A percentile compares a stretch with the other conserved stretches of the same genome.
Conservation (phyloP, 1,140 invertebrate species). For the Steinernema khuongi region DNA sequence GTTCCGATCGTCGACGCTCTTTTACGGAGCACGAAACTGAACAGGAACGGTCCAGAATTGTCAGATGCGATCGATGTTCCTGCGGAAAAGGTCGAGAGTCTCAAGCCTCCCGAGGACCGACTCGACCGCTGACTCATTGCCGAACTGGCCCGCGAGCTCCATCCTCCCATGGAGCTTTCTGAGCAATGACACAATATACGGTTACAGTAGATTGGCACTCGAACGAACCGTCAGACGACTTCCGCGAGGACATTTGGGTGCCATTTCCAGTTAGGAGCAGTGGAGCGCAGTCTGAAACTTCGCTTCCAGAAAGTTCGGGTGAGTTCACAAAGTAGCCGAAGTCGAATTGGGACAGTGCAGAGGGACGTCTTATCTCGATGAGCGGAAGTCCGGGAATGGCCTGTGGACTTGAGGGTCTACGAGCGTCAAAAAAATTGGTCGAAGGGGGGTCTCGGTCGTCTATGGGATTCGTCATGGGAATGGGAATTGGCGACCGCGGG, state of each 20-base stretch:
- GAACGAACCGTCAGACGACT: constrained; percentile 55
- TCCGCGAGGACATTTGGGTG: constrained; percentile 47
- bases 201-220: background rate
- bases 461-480: constrained; percentile 30
- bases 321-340: constrained; percentile 59
- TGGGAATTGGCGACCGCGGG: constrained; percentile 41
- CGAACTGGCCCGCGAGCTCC: constrained; percentile 56
- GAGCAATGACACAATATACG: constrained; percentile 18
- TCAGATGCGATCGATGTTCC: constrained; percentile 58
- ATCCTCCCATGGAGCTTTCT: constrained; percentile 55
- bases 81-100: constrained; percentile 56
- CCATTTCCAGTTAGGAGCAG: constrained; percentile 42
- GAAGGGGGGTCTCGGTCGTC: constrained; percentile 24
- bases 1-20: constrained; percentile 57
- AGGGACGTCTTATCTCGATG: constrained; percentile 56
- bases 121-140: constrained; percentile 55
- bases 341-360: constrained; percentile 58
- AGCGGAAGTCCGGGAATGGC: constrained; percentile 56
- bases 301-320: constrained; percentile 47
- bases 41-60: constrained; percentile 57
- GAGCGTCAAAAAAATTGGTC: constrained; percentile 27
- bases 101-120: constrained; percentile 48
- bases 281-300: constrained; percentile 57
- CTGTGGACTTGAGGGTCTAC: constrained; percentile 53
- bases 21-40: constrained; percentile 56